Evolutionary conservation across 2,888 invertebrate genomes (phyloP).

Genomic region (Poecilobothrus nobilitatus): DNA sequence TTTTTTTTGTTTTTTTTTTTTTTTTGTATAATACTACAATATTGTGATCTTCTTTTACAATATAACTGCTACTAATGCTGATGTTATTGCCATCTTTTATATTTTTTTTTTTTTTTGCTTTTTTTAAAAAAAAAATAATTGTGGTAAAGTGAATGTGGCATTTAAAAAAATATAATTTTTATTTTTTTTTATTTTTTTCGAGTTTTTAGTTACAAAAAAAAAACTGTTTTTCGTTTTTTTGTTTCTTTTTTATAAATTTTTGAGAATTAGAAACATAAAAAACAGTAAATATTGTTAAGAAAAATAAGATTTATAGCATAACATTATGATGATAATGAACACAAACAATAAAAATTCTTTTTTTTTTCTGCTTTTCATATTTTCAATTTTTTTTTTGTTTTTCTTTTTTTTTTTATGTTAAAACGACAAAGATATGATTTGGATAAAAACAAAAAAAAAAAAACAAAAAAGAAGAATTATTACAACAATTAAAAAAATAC

Average conservation of each 20-base stretch:
- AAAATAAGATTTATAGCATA: conserved; percentile 4
- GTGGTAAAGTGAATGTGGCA: conserved; percentile 6
- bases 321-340: conserved; percentile 6
- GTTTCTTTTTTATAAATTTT: too few species aligned
- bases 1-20: background rate
- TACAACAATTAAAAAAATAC: conserved; percentile 3
- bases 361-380: too few species aligned
- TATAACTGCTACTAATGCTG: too few species aligned
- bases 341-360: background rate
- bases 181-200: too few species aligned
- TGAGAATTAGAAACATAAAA: too few species aligned
- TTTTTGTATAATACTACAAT: too few species aligned
- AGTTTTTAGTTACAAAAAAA: background rate
- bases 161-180: background rate
- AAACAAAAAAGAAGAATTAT: background rate
- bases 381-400: background rate
- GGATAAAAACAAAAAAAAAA: background rate
- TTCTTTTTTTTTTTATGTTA: background rate
- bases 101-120: too few species aligned
- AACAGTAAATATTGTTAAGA: background rate
- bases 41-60: too few species aligned
- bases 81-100: too few species aligned
- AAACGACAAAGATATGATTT: conserved; percentile 3
- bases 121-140: background rate
- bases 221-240: too few species aligned